phyloP scores from a whole-genome alignment of 2,797 vertebrate genomes.

The Toxotes lorentzi region DNA sequence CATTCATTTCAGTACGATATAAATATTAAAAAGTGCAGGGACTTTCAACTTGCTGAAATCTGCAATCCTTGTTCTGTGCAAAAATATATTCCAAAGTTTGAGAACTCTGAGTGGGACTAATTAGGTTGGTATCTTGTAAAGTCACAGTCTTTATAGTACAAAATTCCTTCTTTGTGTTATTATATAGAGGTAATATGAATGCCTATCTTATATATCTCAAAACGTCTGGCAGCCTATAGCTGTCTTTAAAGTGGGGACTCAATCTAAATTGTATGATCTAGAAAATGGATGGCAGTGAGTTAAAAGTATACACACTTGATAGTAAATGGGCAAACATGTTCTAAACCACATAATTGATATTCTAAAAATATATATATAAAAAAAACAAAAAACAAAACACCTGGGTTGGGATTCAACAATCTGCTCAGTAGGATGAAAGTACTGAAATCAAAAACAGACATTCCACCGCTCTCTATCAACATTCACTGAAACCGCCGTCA shows the following conservation, averaged over 20 bases:
- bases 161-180: background rate
- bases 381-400: constrained; percentile 5
- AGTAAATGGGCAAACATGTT: constrained; percentile 1
- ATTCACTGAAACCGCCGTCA: constrained; percentile 19
- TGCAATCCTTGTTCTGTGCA: background rate
- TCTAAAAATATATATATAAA: background rate
- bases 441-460: constrained; percentile 21
- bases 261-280: constrained; percentile 11
- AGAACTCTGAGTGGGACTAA: background rate
- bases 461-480: constrained; percentile 27
- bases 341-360: background rate
- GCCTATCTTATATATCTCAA: background rate
- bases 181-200: background rate
- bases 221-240: background rate
- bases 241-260: constrained; percentile 7
- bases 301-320: constrained; percentile 4
- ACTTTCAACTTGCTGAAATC: background rate
- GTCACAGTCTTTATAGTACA: background rate
- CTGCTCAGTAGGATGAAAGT: constrained; percentile 33
- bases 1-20: background rate
- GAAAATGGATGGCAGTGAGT: constrained; percentile 26
- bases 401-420: constrained; percentile 1
- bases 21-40: background rate
- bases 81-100: background rate
- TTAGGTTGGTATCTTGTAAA: background rate